Base-by-base conservation (phyloP, 2,888 invertebrate genomes). In the Tetragnatha montana region DNA sequence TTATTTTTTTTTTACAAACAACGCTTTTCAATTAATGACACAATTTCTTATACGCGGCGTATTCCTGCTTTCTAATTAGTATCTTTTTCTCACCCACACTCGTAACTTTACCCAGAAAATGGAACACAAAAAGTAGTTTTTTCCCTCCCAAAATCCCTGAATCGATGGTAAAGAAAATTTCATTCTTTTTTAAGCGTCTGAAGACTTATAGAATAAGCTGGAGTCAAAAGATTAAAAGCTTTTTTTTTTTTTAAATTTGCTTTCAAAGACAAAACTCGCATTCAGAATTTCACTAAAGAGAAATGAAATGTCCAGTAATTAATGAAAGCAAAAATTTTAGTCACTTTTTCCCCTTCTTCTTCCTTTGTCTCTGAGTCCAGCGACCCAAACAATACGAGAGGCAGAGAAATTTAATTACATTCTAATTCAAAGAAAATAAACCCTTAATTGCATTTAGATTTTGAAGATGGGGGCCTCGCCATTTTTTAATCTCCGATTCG, bases 221-320 rank as follows among this genome's bases (percentile, higher is more conserved):
- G 51, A 81, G 73, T 81, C 73, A 81, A 81, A 73, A 81, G 81
- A 81, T 81, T 81, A 81, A 81, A 81, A 60, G 17, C 50, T 81
- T 73, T 51, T 81, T 73, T 81, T 47, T 50, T 78, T 49, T 8
- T 60, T n/a, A n/a, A 19, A 81, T 51, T 51, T 21, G 19, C 21
- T 17, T 68, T 79, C 79, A 79, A 79, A 71, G 22, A 81, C 22
- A 73, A 73, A 73, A 35, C 51, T 81, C 35, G 71, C 22, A 73
- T 81, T 81, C 81, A 81, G 17, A 17, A 22, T 22, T 21, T 22
- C 7, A 73, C 4, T 21, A 14, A 21, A 21, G 22, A 74, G 73
- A 81, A 81, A 47, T 51, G 81, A 73, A 81, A 81, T 81, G 71
- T 71, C 68, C n/a, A 50, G 81, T 73, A 81, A 81, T 81, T 81